Conservation (phyloP, 2,797 vertebrate genomes). For the Notolepis coatsorum region DNA sequence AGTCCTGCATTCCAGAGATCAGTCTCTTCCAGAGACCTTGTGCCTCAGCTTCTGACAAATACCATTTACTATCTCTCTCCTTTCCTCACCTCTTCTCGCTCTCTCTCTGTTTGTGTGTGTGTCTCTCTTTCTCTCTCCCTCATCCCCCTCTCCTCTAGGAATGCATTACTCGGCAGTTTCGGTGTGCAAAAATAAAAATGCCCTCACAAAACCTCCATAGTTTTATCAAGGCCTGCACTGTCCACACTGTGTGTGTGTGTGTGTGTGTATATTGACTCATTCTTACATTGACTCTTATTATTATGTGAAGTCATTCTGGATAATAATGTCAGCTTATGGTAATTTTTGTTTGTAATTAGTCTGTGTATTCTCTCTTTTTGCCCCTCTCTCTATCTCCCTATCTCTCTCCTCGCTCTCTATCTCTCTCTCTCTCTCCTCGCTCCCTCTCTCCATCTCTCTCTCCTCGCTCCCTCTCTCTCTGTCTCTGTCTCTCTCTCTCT, state of each 20-base stretch:
- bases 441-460: not conserved
- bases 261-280: too few relatives aligned
- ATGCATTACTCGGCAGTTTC: slow-evolving; percentile 1
- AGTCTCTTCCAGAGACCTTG: too few relatives aligned
- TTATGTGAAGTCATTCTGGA: too few relatives aligned
- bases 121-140: not conserved
- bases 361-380: not conserved
- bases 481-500: not conserved
- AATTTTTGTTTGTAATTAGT: not conserved
- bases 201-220: not conserved
- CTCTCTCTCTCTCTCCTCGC: not conserved
- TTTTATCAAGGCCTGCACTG: not conserved
- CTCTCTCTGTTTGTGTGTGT: too few relatives aligned
- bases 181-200: slow-evolving; percentile 9
- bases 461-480: slow-evolving; percentile 10
- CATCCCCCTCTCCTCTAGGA: not conserved
- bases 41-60: too few relatives aligned
- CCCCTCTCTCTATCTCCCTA: not conserved
- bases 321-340: too few relatives aligned
- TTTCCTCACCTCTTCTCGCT: not conserved
- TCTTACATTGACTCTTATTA: too few relatives aligned
- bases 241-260: not conserved
- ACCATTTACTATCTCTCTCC: not conserved
- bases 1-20: too few relatives aligned
- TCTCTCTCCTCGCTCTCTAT: not conserved